phyloP scores from a whole-genome alignment of 2,888 invertebrate genomes.

The Melikaiella ostensackeni region DNA sequence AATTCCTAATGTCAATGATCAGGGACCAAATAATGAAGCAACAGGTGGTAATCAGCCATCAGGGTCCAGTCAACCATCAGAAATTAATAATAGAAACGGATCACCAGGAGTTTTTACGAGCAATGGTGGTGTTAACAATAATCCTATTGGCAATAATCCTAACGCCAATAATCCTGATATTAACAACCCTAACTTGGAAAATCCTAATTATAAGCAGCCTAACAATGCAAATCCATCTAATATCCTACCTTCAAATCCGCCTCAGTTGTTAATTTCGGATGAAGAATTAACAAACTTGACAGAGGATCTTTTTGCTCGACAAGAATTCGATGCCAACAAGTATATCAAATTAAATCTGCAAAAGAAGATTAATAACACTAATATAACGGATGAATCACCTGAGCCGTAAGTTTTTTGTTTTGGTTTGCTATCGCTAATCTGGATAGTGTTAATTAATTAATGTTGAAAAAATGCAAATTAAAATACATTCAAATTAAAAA shows the following conservation, averaged over 20 bases:
- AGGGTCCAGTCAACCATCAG: slow-evolving; percentile 2
- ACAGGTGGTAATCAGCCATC: slow-evolving; percentile 5
- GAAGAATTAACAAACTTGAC: slow-evolving; percentile 65
- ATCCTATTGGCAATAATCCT: background rate
- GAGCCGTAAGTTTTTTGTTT: slow-evolving; percentile 60
- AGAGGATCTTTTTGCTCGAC: slow-evolving; percentile 66
- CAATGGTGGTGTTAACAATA: background rate
- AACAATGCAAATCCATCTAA: background rate
- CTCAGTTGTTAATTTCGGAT: slow-evolving; percentile 58
- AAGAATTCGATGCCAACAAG: slow-evolving; percentile 58
- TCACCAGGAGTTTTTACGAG: background rate
- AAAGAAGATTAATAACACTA: slow-evolving; percentile 51
- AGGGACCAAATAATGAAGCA: no score
- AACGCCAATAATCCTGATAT: background rate
- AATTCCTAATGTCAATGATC: background rate
- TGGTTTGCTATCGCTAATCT: background rate
- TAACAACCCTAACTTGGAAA: background rate
- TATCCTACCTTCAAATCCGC: background rate
- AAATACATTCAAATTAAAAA: no score
- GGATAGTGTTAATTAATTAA: background rate
- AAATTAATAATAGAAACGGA: background rate
- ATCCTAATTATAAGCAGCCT: background rate
- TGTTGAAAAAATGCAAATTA: background rate
- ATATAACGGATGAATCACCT: slow-evolving; percentile 62
- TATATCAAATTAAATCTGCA: slow-evolving; percentile 67